Conservation (phyloP, 2,113 vertebrate species). For the Nesogale talazaci region DNA sequence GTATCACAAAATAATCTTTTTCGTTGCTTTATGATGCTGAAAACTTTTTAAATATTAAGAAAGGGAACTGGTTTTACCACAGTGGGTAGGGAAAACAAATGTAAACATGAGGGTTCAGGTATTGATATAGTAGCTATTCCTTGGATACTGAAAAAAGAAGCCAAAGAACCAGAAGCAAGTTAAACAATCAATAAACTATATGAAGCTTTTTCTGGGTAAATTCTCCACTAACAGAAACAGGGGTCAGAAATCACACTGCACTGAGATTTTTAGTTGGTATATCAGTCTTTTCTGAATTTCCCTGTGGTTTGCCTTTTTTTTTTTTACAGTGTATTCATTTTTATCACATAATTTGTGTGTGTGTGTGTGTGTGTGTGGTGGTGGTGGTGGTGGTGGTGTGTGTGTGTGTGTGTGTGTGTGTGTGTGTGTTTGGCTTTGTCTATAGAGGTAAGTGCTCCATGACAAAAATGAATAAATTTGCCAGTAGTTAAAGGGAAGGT, state of each 20-base stretch:
- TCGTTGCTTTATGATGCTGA: background rate
- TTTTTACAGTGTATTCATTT: too few species aligned
- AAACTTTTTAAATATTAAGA: background rate
- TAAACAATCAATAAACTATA: background rate
- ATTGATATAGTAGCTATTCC: background rate
- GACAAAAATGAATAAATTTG: constrained; percentile 20
- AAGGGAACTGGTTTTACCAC: background rate
- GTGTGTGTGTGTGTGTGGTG: background rate
- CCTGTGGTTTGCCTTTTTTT: background rate
- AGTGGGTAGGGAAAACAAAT: background rate
- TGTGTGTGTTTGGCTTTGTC: background rate
- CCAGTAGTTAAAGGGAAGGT: background rate
- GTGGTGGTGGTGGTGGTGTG: too few species aligned
- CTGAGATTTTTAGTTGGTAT: background rate
- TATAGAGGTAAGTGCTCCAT: background rate
- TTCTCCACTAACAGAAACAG: constrained; percentile 8
- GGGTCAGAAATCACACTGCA: background rate
- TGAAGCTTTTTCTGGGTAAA: background rate
- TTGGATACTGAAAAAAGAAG: constrained; percentile 32
- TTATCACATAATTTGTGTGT: too few species aligned
- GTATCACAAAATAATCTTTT: constrained; percentile 41
- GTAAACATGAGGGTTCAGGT: background rate
- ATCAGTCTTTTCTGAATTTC: background rate
- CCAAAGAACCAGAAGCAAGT: constrained; percentile 60
- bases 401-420: background rate